Evolutionary conservation across 2,797 vertebrate species (phyloP).

Genomic region (Serranus cabrilla): DNA sequence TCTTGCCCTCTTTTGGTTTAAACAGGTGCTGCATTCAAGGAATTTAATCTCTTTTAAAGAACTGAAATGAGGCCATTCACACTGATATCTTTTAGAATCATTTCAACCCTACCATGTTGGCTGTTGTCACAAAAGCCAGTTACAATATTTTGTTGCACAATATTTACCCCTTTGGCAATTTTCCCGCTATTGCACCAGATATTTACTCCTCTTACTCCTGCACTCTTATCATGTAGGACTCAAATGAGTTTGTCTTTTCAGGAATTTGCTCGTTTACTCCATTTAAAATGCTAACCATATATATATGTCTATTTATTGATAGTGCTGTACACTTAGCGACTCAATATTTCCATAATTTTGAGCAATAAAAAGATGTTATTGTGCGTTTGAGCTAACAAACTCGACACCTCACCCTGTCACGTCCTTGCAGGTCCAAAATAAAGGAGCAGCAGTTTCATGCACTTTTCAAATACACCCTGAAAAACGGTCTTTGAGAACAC

Average conservation of each 20-base stretch:
- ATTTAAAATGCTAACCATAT: constrained; percentile 8
- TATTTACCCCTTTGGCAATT: neutral
- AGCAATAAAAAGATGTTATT: constrained; percentile 6
- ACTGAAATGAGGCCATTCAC: neutral
- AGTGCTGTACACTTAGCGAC: constrained; percentile 11
- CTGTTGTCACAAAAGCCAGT: neutral
- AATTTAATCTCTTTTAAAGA: constrained; percentile 2
- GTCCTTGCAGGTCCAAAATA: neutral
- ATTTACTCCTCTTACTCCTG: neutral
- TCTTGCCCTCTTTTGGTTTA: constrained; percentile 5
- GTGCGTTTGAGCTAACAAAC: constrained; percentile 10
- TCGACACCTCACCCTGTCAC: constrained; percentile 2
- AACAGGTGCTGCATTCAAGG: constrained; percentile 10
- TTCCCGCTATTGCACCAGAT: constrained; percentile 3
- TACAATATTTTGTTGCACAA: constrained; percentile 1
- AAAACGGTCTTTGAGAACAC: constrained; percentile 33
- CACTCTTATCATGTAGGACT: neutral
- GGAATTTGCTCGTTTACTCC: neutral
- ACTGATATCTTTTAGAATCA: neutral
- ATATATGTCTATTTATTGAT: constrained; percentile 4
- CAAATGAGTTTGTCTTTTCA: neutral
- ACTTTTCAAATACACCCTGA: constrained; percentile 32
- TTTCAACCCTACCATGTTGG: neutral
- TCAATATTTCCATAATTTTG: constrained; percentile 18
- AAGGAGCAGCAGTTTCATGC: constrained; percentile 44